Evolutionary conservation across 1,140 invertebrate species (phyloP), one percentile per base, ranked within the genome.

Genomic region (Plectrocnemia conspersa): DNA sequence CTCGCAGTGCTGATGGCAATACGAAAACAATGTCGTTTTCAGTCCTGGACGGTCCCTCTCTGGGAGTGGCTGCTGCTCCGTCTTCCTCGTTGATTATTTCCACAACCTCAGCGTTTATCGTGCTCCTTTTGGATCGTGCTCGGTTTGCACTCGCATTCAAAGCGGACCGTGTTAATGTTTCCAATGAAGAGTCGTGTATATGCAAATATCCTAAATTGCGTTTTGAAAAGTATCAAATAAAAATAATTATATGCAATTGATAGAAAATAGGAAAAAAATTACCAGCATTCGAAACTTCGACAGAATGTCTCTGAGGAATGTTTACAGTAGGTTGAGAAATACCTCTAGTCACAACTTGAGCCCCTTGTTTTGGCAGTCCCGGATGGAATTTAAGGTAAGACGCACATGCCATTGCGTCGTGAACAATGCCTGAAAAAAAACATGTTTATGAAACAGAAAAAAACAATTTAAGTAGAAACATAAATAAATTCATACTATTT

Each of bases 371-470:
- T 3, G 88, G 86, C 49, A 95, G 71, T 15, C 83, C 82, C 4
- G 92, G 93, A 70, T 97, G 92, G 68, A 97, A 97, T 72, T 96
- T 96, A 0, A 98, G 75, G 67, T 93, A 98, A 3, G 93, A 92
- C 0, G 94, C 92, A 67, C 92, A 95, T 0, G 94, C 93, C 86
- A 98, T 97, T 3, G 93, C 93, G 70, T 98, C 95, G 68, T 97
- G 92, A 0, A 97, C 91, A 33, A 98, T 88, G 1, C 91, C 77
- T 76, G 56, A 25, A 18, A 16, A 48, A 33, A 29, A 33, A 5
- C 40, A 24, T 9, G 13, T 32, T 56, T 55, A 18, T 48, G 15
- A 19, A 32, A 19, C 13, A n/a, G 11, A 33, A 50, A 36, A 13
- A 13, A 6, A 25, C 35, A 52, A 52, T 42, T 21, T 27, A 6